Evolutionary conservation across 1,140 invertebrate species (phyloP), one percentile per base, ranked within the genome.

Genomic region (Lucilia cuprina): DNA sequence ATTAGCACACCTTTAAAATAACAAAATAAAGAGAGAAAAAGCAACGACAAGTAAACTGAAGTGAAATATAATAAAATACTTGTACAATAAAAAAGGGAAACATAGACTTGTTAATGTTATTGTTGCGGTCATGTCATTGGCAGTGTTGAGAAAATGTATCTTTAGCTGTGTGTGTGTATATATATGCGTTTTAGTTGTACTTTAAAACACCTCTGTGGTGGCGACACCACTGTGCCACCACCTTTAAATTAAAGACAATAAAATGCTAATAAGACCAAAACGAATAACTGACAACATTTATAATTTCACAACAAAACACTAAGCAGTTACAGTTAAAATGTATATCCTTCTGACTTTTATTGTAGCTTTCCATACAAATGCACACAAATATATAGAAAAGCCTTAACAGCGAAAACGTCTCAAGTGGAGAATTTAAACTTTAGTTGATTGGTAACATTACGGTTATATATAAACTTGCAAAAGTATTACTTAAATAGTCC

Each of bases 1-100:
- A 80, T 80, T 80, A 80, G 41, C 77, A 50, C 77, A 80, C 77
- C 77, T 80, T 80, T 50, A 80, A 70, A 70, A 60, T n/a, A 60
- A 60, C 50, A 60, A 60, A 17, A 60, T 30, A 30, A 30, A 30
- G 25, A 30, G 3, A 30, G 3, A 30, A 30, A 30, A 30, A 30
- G 3, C 25, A 30, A 30, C 25, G 25, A 60, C 55, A 60, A 60
- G 14, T n/a, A 60, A 17, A 60, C 5, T n/a, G 55, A 60, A n/a
- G n/a, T n/a, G 14, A 60, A 60, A 17, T n/a, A 60, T 2, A 60
- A 60, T 60, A 60, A 60, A 60, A 60, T 60, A 60, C 17, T 17
- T 12, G 13, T 5, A 60, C 55, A 60, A 60, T 60, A n/a, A n/a
- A 60, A n/a, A 30, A 65, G n/a, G 19, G 17, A 49, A 80, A 49